Percentiles rank a stretch among this genome's conserved stretches.
Evolutionary conservation across 1,140 invertebrate species (phyloP).

Genomic region (Gonatopus flavifemur): DNA sequence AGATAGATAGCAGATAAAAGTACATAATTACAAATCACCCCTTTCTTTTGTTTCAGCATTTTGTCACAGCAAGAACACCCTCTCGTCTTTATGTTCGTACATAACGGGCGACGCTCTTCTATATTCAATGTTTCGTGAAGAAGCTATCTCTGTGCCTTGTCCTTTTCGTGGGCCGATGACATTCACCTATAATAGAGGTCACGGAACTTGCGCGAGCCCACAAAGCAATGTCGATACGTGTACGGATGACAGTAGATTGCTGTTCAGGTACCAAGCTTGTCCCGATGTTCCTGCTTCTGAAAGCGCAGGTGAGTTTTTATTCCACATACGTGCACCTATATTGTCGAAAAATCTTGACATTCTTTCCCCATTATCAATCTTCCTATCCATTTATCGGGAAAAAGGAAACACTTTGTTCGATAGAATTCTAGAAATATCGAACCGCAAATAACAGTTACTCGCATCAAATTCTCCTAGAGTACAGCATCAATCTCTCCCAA

Average conservation of each 20-base stretch:
- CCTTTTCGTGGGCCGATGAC: constrained; percentile 79
- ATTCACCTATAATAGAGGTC: constrained; percentile 83
- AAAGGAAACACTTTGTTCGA: background rate
- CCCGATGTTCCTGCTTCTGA: constrained; percentile 84
- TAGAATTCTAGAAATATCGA: too few species aligned
- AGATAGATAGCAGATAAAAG: too few species aligned
- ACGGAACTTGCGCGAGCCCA: constrained; percentile 81
- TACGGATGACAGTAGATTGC: constrained; percentile 81
- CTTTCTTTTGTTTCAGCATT: constrained; percentile 68
- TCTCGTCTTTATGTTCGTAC: constrained; percentile 77
- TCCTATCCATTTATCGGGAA: background rate
- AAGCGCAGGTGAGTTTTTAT: constrained; percentile 72
- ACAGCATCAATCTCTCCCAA: too few species aligned
- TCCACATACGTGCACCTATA: too few species aligned
- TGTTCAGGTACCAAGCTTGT: constrained; percentile 89
- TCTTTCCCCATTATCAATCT: too few species aligned
- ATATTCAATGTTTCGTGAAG: constrained; percentile 85
- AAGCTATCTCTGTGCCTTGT: constrained; percentile 77
- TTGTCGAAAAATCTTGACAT: too few species aligned
- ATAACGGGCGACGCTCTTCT: constrained; percentile 86
- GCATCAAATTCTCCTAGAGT: too few species aligned
- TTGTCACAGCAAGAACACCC: constrained; percentile 72
- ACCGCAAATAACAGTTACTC: too few species aligned
- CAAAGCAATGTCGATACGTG: constrained; percentile 86
- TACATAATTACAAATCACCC: too few species aligned